These are phyloP conservation scores for Mesocricetus auratus DNA, from an alignment of 2,113 vertebrate genomes.

Conservation along the genomic window DNA sequence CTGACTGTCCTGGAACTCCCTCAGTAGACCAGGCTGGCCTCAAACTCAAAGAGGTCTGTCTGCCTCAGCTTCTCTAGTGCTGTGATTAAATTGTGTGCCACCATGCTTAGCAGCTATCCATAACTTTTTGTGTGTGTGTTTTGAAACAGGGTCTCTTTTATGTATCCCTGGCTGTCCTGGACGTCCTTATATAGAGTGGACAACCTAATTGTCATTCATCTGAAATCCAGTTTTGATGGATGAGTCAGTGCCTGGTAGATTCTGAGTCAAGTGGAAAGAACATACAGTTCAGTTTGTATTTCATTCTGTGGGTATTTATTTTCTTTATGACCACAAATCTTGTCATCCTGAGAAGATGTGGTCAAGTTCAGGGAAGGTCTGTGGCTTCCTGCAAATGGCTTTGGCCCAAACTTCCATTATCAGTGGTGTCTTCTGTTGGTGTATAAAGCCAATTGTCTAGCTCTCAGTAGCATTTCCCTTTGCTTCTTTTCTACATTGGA, in stretches of 20 bases:
- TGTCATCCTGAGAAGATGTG: background rate
- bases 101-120: background rate
- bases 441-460: background rate
- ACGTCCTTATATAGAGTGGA: background rate
- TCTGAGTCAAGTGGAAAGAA: constrained; percentile 17
- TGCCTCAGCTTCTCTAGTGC: background rate
- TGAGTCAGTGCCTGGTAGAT: background rate
- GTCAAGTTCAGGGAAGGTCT: background rate
- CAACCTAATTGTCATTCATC: background rate
- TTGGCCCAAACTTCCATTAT: background rate
- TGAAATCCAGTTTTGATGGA: background rate
- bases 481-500: background rate
- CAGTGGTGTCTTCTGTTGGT: background rate
- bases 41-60: background rate
- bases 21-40: background rate
- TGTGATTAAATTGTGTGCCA: background rate
- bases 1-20: no score
- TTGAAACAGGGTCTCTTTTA: background rate
- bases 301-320: constrained; percentile 5
- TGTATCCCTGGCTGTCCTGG: background rate
- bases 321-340: constrained; percentile 18
- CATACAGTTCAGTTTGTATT: background rate
- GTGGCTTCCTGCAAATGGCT: background rate
- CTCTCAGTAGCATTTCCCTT: background rate
- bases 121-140: background rate